Evolutionary conservation across 1,140 invertebrate species (phyloP), one percentile per base, ranked within the genome.

Genomic region (Penaeus chinensis): DNA sequence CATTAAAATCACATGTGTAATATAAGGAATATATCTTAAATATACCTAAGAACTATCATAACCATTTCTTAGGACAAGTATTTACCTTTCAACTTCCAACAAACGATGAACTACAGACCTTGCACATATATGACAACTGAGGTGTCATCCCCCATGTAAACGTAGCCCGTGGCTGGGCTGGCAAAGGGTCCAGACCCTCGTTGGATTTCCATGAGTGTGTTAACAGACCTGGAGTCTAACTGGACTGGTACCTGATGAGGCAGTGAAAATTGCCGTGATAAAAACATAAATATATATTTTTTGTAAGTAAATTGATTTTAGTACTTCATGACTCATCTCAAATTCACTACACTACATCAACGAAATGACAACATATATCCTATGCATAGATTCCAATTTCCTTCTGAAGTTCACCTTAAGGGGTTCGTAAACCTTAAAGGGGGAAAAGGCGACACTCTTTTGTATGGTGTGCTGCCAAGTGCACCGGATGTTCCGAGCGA

Each of bases 381-480:
- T 27, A 24, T 11, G 4, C 24, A 42, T 2, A 82, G 3, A 27
- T 63, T 47, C n/a, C 1, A 42, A 74, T 27, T 37, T 27, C 24
- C 11, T 42, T 2, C 7, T 32, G 16, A 47, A 82, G 27, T 61
- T 54, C n/a, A 89, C 89, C 74, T 79, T 89, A 0, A 71, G 60
- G 13, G 89, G 85, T 27, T 87, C 82, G 22, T 86, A 77, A 18
- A 89, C 89, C 93, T 96, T 96, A 94, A 98, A 98, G 42, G 97
- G 97, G 90, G 96, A 93, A 93, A 98, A 97, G 13, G 96, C 97
- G 20, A 98, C 97, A 1, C 96, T 96, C 81, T 91, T 91, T 71
- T 90, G 90, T 47, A 91, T 60, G 63, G 83, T 90, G 82, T 90
- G 87, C 10, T 88, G 85, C 91, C 91, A 92, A 10, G 90, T 89